phyloP scores from a whole-genome alignment of 2,113 vertebrate genomes.

The Alligator mississippiensis region DNA sequence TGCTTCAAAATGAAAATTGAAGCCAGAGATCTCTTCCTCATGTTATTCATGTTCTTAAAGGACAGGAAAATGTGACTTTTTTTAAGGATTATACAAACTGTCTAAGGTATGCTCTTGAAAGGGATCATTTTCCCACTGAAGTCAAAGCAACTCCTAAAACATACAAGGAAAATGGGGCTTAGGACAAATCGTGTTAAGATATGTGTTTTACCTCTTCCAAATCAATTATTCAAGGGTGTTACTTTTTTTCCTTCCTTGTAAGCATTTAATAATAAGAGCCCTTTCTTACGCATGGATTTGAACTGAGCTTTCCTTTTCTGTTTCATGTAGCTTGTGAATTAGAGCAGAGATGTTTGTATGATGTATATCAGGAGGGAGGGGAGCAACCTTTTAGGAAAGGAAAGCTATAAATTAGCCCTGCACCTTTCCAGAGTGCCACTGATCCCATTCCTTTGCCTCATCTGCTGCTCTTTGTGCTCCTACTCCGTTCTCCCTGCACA shows the following conservation, averaged over 20 bases:
- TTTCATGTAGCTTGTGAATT: neutral
- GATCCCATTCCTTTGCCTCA: too few relatives aligned
- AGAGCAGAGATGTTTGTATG: neutral
- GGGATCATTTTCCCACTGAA: too few relatives aligned
- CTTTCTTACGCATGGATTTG: neutral
- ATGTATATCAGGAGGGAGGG: neutral
- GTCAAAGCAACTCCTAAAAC: too few relatives aligned
- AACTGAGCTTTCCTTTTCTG: neutral
- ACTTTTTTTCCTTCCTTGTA: neutral
- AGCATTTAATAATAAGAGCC: neutral
- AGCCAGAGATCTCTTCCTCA: neutral
- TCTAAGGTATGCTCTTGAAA: too few relatives aligned
- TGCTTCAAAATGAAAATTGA: neutral
- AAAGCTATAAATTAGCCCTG: too few relatives aligned
- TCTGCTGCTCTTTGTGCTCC: too few relatives aligned
- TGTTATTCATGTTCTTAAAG: neutral
- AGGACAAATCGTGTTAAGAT: neutral
- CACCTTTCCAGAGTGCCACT: too few relatives aligned
- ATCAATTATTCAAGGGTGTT: neutral
- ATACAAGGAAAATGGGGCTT: neutral
- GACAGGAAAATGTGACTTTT: neutral
- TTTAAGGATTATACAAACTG: neutral
- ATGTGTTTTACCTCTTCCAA: neutral
- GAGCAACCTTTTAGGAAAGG: too few relatives aligned
- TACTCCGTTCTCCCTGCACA: too few relatives aligned